These are phyloP conservation scores for Centruroides sculpturatus DNA, from an alignment of 1,140 invertebrate species.

Conservation along the genomic window DNA sequence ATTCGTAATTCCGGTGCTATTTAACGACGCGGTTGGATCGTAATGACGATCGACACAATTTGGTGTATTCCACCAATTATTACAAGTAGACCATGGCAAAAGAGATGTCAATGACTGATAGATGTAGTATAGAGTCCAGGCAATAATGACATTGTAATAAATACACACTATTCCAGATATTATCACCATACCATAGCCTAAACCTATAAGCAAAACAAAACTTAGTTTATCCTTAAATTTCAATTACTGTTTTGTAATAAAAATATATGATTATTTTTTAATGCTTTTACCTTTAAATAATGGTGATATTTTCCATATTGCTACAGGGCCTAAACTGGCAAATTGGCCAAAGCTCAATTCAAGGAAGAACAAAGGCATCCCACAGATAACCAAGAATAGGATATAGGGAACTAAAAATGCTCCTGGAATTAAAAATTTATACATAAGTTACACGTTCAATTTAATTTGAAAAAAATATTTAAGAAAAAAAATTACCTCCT, in stretches of 20 bases:
- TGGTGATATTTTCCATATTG: slow-evolving; percentile 91
- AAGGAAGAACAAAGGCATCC: slow-evolving; percentile 87
- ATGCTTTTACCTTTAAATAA: slow-evolving; percentile 69
- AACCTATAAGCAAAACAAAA: slow-evolving; percentile 12
- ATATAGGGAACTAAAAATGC: slow-evolving; percentile 89
- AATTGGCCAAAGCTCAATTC: slow-evolving; percentile 84
- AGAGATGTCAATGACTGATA: slow-evolving; percentile 26
- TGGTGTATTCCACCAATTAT: slow-evolving; percentile 12
- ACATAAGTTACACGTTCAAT: background rate
- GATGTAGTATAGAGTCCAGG: slow-evolving; percentile 48
- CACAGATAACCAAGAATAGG: slow-evolving; percentile 77
- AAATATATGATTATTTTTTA: too few relatives aligned
- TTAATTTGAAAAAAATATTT: background rate
- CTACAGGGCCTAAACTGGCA: slow-evolving; percentile 75
- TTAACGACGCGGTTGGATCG: too few relatives aligned
- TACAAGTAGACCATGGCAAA: slow-evolving; percentile 29
- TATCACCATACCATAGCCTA: slow-evolving; percentile 40
- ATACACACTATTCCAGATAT: slow-evolving; percentile 51
- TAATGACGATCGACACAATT: slow-evolving; percentile 8
- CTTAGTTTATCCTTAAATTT: too few relatives aligned
- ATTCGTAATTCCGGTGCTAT: too few relatives aligned
- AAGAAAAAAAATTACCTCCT: slow-evolving; percentile 38
- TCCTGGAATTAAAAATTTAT: slow-evolving; percentile 39
- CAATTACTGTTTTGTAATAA: too few relatives aligned
- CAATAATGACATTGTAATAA: slow-evolving; percentile 56